A percentile compares a stretch with the other conserved stretches of the same genome.
These are phyloP conservation scores for Chrysemys picta DNA, from an alignment of 2,113 vertebrate genomes.

Conservation along the genomic window DNA sequence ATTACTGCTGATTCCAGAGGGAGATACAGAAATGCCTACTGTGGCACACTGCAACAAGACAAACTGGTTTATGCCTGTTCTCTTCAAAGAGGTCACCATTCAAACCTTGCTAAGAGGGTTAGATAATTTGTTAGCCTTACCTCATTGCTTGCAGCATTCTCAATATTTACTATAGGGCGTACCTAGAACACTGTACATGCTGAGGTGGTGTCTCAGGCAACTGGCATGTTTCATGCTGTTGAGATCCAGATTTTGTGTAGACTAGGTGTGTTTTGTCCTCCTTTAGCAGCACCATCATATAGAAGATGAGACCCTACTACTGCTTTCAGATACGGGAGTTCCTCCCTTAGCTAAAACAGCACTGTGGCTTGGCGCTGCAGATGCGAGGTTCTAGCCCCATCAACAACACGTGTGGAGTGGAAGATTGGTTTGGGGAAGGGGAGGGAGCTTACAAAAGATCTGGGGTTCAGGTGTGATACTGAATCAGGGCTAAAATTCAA, in stretches of 20 bases:
- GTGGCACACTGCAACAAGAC: neutral
- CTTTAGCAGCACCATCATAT: neutral
- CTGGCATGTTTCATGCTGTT: neutral
- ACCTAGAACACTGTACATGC: neutral
- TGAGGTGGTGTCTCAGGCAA: neutral
- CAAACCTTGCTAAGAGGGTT: neutral
- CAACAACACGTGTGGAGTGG: no score
- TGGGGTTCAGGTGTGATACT: no score
- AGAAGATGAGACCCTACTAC: neutral
- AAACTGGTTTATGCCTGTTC: neutral
- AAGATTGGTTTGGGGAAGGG: no score
- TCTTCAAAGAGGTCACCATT: neutral
- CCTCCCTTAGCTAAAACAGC: no score
- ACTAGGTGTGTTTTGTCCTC: neutral
- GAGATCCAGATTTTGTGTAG: neutral
- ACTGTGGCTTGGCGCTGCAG: no score
- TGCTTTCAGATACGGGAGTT: neutral
- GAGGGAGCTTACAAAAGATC: no score
- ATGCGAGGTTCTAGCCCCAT: no score
- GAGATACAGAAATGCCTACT: slow-evolving; percentile 8
- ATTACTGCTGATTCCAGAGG: neutral
- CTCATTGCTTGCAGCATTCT: neutral
- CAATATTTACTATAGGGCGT: accelerated
- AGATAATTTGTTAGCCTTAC: neutral
- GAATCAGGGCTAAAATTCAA: no score